Evolutionary conservation across 1,140 invertebrate species (phyloP), one percentile per base, ranked within the genome.

Genomic region (Drosophila sp.): DNA sequence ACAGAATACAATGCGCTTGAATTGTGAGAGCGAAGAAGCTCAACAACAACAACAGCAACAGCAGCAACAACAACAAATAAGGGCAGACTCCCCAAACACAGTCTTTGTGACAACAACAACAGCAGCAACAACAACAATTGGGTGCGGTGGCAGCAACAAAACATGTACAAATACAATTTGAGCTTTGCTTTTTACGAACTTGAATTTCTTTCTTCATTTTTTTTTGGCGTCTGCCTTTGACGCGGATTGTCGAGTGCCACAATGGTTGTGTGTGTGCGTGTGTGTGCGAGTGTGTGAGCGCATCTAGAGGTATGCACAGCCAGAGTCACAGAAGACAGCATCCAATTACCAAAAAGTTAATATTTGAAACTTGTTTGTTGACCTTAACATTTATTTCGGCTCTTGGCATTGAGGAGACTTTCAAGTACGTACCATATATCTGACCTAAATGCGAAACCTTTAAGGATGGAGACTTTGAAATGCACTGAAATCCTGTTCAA

Each of bases 281-380:
- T 27, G 32, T 41, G 11, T 41, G 32, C 9, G 11, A 8, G 11
- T 14, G 13, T 51, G 27, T 51, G 48, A 16, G 48, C 32, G 53
- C 43, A 69, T 56, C 56, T 70, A 66, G 76, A 84, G 80, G 80
- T 84, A 78, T 74, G 70, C 75, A 57, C 21, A 58, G 65, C 36
- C 56, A 79, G 53, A 25, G 59, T 51, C 61, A 36, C 56, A 75
- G 76, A 72, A 65, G 76, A 75, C 81, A 87, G 62, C 81, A 78
- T 87, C 82, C 82, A 84, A 87, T 84, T 84, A 84, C 81, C 81
- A 84, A 84, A 53, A 82, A 84, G 81, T 80, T 78, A 81, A 77
- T 81, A 75, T 86, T 80, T 71, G 78, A 81, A 73, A 74, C 72
- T 70, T 70, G 67, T 64, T 56, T 62, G 78, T 77, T 74, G 81